Evolutionary conservation across 2,888 invertebrate genomes (phyloP), one percentile per base, ranked within the genome.

Genomic region (Seira musarum): DNA sequence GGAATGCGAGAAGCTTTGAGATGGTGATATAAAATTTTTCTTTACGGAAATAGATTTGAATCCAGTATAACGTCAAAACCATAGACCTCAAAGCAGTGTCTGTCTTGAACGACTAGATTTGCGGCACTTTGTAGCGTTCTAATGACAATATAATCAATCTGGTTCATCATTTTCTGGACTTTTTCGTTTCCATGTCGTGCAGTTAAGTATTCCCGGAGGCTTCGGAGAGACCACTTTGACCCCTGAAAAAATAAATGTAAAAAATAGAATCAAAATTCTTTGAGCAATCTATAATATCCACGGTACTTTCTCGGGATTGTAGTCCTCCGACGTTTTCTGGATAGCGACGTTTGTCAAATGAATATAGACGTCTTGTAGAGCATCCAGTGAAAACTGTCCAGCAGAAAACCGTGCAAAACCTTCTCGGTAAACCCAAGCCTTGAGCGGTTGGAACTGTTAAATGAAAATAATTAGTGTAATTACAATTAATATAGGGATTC

Each of bases 381-480:
- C 89, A 74, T 91, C 90, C 61, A 91, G 87, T n/a, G 91, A 90
- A 88, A 91, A 92, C 82, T 90, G 88, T 21, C 90, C 90, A 79
- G 91, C 90, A n/a, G 92, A 91, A 83, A 92, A 90, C 13, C 92
- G 88, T 0, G 92, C 92, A 88, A 93, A 92, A 0, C 93, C 93
- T 84, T 92, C 91, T 60, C 92, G 88, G 80, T 91, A 91, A 49
- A 92, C 87, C 91, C 91, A 92, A 1, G 89, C 91, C 86, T 90
- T 89, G 60, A 90, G 84, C 6, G 90, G 90, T 67, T 88, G 88
- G 84, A 89, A 90, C 88, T 89, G 86, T 53, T 87, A 86, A 19
- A 13, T 25, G 65, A 46, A 65, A 60, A 1, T 13, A 30, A 63
- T 57, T 24, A 8, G 21, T 25, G 21, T 17, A 46, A 63, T n/a